These are phyloP conservation scores for Boloria selene DNA, from an alignment of 2,888 invertebrate species.

Conservation along the genomic window DNA sequence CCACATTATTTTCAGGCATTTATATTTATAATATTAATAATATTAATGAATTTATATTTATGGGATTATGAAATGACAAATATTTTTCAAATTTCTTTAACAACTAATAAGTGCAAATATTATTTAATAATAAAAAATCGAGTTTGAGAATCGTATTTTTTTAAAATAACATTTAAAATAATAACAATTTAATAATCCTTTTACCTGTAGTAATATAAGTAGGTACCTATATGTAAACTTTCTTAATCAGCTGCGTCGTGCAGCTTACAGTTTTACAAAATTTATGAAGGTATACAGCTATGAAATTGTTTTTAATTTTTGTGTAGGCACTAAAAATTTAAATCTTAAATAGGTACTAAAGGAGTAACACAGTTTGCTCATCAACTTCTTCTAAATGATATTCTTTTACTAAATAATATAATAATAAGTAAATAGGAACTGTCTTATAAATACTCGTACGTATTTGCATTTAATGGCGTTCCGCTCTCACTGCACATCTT, in stretches of 20 bases:
- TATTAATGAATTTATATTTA: no score
- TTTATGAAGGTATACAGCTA: no score
- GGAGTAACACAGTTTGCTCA: no score
- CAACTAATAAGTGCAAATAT: background rate
- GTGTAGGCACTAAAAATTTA: no score
- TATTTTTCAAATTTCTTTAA: background rate
- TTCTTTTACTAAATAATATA: no score
- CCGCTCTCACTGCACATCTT: slow-evolving; percentile 46
- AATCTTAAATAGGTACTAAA: no score
- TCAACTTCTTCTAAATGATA: no score
- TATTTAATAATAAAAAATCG: background rate
- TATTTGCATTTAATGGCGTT: background rate
- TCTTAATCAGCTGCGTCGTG: background rate
- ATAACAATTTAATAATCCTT: slow-evolving; percentile 3
- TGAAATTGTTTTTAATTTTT: no score
- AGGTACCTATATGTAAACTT: background rate
- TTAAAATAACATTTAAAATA: slow-evolving; percentile 7
- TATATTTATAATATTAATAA: no score
- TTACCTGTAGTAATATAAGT: slow-evolving; percentile 1
- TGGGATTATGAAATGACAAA: background rate
- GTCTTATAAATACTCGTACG: background rate
- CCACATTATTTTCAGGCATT: no score
- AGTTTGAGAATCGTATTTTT: slow-evolving; percentile 8
- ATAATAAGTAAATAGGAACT: no score
- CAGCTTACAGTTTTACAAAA: no score